Evolutionary conservation across 2,888 invertebrate genomes (phyloP), one percentile per base, ranked within the genome.

Genomic region (Deilephila elpenor): DNA sequence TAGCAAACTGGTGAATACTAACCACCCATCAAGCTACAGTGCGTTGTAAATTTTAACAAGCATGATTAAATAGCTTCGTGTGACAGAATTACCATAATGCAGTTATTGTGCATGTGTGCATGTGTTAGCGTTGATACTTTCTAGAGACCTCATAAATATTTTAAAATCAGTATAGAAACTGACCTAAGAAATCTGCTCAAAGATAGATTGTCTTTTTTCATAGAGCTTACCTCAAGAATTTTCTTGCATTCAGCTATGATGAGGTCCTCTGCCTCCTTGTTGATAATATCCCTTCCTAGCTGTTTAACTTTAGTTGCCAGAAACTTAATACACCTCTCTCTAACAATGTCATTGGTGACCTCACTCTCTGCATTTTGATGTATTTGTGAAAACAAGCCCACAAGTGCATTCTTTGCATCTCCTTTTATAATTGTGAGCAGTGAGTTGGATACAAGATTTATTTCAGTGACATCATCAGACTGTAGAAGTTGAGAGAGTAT

Each of bases 401-500:
- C 93, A 25, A 96, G 82, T 11, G 95, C 95, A 87, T 96, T 96
- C 88, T 96, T 96, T 0, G 97, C 96, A 85, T 97, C 97, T 83
- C 95, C 95, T 86, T 97, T 97, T 80, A 98, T 95, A 53, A 98
- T 95, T 51, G 97, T 96, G 80, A 97, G 95, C 72, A 99, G 94
- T 0, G 98, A 97, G 83, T 96, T 97, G 76, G 97, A 97, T 51
- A 99, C 98, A 78, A 98, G 96, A 87, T 96, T 97, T 77, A 98
- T 95, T 92, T 99, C 99, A 34, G 96, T 95, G 37, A 96, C 91
- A 91, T 99, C 98, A 78, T 98, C 98, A 32, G 98, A 96, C 87
- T 98, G 98, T 74, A 99, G 93, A 62, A 99, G 94, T 88, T 99
- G 99, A 6, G 98, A 97, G 75, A 99, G 95, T 77, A 99, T 98